Evolutionary conservation across 2,113 vertebrate genomes (phyloP).

Genomic region (Poecile atricapillus): DNA sequence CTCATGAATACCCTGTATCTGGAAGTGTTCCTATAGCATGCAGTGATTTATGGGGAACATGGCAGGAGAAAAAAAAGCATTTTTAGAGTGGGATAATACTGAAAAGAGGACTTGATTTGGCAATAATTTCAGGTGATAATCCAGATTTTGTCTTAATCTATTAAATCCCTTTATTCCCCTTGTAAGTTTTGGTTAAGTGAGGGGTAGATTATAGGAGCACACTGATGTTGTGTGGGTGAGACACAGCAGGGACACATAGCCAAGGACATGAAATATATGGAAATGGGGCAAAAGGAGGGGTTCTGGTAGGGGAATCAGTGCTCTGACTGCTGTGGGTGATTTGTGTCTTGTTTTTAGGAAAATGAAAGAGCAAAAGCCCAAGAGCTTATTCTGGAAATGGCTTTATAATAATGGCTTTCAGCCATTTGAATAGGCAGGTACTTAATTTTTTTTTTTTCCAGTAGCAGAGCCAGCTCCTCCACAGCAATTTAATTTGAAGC

Average conservation of each 20-base stretch:
- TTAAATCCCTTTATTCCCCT: not conserved
- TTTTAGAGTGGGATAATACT: not conserved
- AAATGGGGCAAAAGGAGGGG: not conserved
- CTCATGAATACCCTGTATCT: not conserved
- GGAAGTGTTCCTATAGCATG: not conserved
- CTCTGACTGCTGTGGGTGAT: not conserved
- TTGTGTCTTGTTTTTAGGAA: not conserved
- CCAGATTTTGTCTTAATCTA: not conserved
- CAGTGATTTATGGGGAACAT: not conserved
- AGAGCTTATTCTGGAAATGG: not conserved
- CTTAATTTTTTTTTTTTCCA: not conserved
- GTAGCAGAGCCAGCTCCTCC: not conserved
- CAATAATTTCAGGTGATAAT: not conserved
- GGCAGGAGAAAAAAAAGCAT: fast-evolving
- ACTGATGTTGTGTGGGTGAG: fast-evolving
- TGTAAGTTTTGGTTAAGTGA: not conserved
- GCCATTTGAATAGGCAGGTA: not conserved
- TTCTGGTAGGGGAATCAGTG: not conserved
- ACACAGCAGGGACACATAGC: not conserved
- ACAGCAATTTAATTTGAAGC: not conserved
- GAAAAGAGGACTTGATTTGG: not conserved
- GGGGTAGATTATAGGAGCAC: not conserved
- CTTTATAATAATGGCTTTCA: constrained; percentile 1
- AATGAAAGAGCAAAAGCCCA: not conserved
- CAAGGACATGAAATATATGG: not conserved